Evolutionary conservation across 2,888 invertebrate species (phyloP).

Genomic region (Harpalus rubripes): DNA sequence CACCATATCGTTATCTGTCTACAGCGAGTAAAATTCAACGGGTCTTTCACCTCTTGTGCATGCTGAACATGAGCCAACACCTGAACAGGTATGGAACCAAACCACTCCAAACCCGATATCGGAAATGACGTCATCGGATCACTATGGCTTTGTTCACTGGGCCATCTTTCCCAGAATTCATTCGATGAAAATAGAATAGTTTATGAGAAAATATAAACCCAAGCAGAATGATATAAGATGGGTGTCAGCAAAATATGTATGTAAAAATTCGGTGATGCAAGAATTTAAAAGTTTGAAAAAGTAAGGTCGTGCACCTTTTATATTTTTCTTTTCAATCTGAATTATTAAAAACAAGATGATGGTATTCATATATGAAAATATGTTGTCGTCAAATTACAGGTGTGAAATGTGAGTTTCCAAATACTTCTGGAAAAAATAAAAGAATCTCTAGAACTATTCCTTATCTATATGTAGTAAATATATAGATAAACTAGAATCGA

Average conservation of each 20-base stretch:
- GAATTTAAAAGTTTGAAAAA: background rate
- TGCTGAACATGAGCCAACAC: background rate
- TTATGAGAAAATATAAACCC: background rate
- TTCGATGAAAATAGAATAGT: background rate
- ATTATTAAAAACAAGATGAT: background rate
- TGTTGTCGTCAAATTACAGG: background rate
- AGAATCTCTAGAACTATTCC: too few relatives aligned
- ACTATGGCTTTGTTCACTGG: conserved; percentile 42
- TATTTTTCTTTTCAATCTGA: too few relatives aligned
- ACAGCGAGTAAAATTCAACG: background rate
- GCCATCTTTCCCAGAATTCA: conserved; percentile 46
- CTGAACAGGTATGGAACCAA: conserved; percentile 7
- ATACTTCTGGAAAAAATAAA: too few relatives aligned
- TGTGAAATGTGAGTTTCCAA: too few relatives aligned
- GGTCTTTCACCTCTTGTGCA: background rate
- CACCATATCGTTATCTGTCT: background rate
- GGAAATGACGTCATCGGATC: conserved; percentile 38
- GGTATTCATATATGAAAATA: background rate
- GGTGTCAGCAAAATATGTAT: background rate
- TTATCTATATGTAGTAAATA: too few relatives aligned
- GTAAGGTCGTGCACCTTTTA: background rate
- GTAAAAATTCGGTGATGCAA: background rate
- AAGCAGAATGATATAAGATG: background rate
- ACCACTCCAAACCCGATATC: conserved; percentile 24
- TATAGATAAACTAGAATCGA: too few relatives aligned